These are phyloP conservation scores for Erythrolamprus reginae DNA, from an alignment of 2,113 vertebrate species.

Conservation along the genomic window DNA sequence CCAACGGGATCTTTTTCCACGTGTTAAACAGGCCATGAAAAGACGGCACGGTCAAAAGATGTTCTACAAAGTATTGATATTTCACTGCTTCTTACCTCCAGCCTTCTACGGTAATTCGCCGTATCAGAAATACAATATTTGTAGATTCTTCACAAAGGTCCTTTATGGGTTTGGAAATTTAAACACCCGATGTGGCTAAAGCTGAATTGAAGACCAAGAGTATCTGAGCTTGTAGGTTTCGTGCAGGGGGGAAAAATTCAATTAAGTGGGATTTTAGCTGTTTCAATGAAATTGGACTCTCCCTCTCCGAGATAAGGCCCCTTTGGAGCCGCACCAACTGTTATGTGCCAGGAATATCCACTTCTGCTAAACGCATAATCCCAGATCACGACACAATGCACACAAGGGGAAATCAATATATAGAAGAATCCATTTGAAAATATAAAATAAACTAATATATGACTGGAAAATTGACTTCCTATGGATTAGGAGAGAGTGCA, in stretches of 20 bases:
- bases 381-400: slow-evolving; percentile 88
- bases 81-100: slow-evolving; percentile 59
- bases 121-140: slow-evolving; percentile 80
- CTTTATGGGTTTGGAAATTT: slow-evolving; percentile 87
- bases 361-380: slow-evolving; percentile 95
- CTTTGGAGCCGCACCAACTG: slow-evolving; percentile 76
- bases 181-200: slow-evolving; percentile 80
- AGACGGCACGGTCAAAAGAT: slow-evolving; percentile 54
- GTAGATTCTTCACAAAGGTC: slow-evolving; percentile 83
- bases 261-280: slow-evolving; percentile 99
- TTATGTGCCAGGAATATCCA: slow-evolving; percentile 82
- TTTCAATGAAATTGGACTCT: slow-evolving; percentile 98
- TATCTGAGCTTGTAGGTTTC: slow-evolving; percentile 94
- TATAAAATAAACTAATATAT: slow-evolving; percentile 91
- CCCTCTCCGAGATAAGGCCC: slow-evolving; percentile 93
- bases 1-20: slow-evolving; percentile 54
- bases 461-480: slow-evolving; percentile 86
- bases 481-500: slow-evolving; percentile 83
- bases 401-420: slow-evolving; percentile 91
- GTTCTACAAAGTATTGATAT: slow-evolving; percentile 57
- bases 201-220: slow-evolving; percentile 96
- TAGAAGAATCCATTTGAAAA: slow-evolving; percentile 91
- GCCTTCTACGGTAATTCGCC: slow-evolving; percentile 53
- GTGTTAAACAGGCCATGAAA: slow-evolving; percentile 60
- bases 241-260: slow-evolving; percentile 88